Base-by-base conservation (phyloP, 23 tunicate species). In the Trididemnum nubilum region DNA sequence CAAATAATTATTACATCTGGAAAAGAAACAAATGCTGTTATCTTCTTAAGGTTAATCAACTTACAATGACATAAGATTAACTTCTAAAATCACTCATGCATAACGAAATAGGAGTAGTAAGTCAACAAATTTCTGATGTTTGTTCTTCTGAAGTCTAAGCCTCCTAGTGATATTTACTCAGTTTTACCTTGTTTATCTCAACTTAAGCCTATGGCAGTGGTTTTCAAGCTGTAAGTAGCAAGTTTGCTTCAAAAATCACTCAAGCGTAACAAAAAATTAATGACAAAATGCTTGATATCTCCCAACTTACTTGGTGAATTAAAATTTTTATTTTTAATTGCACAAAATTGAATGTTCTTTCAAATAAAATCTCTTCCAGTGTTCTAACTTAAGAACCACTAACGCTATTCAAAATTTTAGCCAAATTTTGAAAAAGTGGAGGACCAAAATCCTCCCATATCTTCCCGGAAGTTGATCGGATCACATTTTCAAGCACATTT, bases 401-500 rank as follows among this genome's bases (percentile, higher is more conserved):
- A 61, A 24, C 4, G 67, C n/a, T 61, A 61, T 61, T 24, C 67
- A 61, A 61, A 21, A 61, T 61, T 61, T 61, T 61, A 22, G 26
- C 29, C 26, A 61, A 61, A 61, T 21, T 21, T 61, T 61, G 67
- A 24, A 22, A 61, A 61, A 61, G 29, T 61, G 26, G 67, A 21
- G 26, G 67, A 61, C 29, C 67, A 61, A 61, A 61, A 12, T 4
- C 22, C 67, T n/a, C 28, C 67, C 26, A 61, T 61, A 61, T 21
- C 26, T 61, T 61, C 67, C 29, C 67, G 26, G 67, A 61, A 61
- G 67, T 61, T 61, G 67, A 61, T 61, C 26, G 29, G 29, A 61
- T 61, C 67, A 67, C 74, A 12, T 44, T 67, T 67, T 67, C 25
- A 67, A 31, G 74, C 74, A 5, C 74, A 67, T 67, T 67, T 67